Conservation (phyloP, 2,888 invertebrate species). For the Microctonus hyperodae region DNA sequence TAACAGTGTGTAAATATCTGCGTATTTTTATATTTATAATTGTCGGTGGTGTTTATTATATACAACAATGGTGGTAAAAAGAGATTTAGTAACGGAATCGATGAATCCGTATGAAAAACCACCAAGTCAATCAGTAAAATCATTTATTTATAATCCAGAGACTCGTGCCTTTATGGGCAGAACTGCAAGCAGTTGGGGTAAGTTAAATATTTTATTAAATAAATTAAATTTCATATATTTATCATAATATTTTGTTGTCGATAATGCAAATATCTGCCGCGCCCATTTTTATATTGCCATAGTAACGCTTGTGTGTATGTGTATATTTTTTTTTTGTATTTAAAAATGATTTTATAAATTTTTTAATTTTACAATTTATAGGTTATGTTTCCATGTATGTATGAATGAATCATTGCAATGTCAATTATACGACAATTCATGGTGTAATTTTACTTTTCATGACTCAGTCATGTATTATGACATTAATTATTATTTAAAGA, state of each 20-base stretch:
- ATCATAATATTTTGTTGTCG: neutral
- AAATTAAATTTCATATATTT: neutral
- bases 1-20: too few species aligned
- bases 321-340: too few species aligned
- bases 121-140: constrained; percentile 50
- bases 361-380: too few species aligned
- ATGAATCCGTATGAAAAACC: constrained; percentile 67
- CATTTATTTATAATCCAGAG: constrained; percentile 68
- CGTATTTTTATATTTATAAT: too few species aligned
- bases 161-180: constrained; percentile 69
- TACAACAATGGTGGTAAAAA: constrained; percentile 39
- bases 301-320: neutral
- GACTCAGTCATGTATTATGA: too few species aligned
- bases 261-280: neutral
- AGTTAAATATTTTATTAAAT: constrained; percentile 47
- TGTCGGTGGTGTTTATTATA: too few species aligned
- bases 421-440: too few species aligned
- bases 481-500: too few species aligned
- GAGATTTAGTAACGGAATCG: constrained; percentile 60
- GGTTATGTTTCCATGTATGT: too few species aligned
- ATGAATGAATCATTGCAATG: too few species aligned
- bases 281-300: neutral
- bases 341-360: too few species aligned
- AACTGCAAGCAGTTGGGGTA: constrained; percentile 71
- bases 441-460: too few species aligned